Evolutionary conservation across 2,797 vertebrate genomes (phyloP), one percentile per base, ranked within the genome.

Genomic region (Paramormyrops hopkinsi): DNA sequence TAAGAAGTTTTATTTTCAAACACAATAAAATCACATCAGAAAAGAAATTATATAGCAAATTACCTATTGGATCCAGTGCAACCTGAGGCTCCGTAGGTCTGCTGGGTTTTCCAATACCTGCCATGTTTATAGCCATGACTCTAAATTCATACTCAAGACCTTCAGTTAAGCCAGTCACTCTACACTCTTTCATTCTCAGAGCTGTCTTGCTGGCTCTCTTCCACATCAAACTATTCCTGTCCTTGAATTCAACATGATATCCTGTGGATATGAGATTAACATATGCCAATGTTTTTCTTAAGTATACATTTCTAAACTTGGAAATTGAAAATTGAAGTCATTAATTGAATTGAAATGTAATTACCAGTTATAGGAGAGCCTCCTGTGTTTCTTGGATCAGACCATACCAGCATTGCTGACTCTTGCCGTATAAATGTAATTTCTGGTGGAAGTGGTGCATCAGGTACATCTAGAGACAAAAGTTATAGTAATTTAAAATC

Each of bases 131-230:
- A 79, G 98, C 99, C 97, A 99, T 98, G 25, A 99, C 98, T 94
- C 99, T 97, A 93, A 99, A 99, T 94, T 99, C 99, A 88, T 99
- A 99, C 94, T 99, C 99, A 86, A 99, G 95, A 91, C 99, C 98
- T 95, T 99, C 99, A 88, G 97, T 97, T 93, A 99, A 94, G 44
- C 98, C 97, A 82, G 97, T 96, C 88, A 99, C 98, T 97, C 98
- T 97, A 94, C 96, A 98, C 82, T 99, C 99, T 95, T 96, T 99
- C 93, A 99, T 97, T 94, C 97, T 98, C 92, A 99, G 94, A 90
- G 97, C 97, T 41, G 97, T 98, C 94, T 97, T 97, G 90, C 91
- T 97, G 92, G 98, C 97, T 92, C 98, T 97, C 93, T 99, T 99
- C 99, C 99, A 99, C 94, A 99, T 95, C 91, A 99, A 95, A 93